Percentiles rank a stretch among this genome's conserved stretches.
phyloP scores from a whole-genome alignment of 2,888 invertebrate species.

The Agonopterix alstromeriana region DNA sequence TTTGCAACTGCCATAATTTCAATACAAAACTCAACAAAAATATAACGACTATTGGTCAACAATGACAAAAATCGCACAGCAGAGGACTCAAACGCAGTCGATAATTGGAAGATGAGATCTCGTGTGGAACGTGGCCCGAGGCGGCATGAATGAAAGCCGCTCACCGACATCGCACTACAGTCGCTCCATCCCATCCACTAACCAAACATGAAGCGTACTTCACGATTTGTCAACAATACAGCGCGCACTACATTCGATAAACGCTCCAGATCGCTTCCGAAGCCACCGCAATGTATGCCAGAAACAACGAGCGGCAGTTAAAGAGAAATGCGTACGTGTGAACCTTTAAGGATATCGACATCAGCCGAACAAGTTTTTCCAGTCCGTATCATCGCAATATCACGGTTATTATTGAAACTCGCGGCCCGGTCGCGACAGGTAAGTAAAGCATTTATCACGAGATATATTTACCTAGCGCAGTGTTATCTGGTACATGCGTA shows the following conservation, averaged over 20 bases:
- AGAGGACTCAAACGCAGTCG: constrained; percentile 48
- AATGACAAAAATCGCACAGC: constrained; percentile 62
- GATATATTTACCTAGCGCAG: constrained; percentile 56
- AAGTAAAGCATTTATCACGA: constrained; percentile 70
- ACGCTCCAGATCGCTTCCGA: not conserved
- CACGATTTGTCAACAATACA: constrained; percentile 23
- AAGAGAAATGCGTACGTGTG: constrained; percentile 31
- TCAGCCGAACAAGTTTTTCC: constrained; percentile 74
- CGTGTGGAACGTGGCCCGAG: constrained; percentile 66
- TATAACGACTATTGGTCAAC: constrained; percentile 46
- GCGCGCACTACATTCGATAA: constrained; percentile 14
- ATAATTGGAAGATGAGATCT: constrained; percentile 75
- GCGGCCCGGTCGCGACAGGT: constrained; percentile 71
- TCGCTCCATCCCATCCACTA: constrained; percentile 31
- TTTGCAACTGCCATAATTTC: no score
- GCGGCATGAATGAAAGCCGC: constrained; percentile 76
- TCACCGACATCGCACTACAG: constrained; percentile 58
- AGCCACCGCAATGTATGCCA: not conserved
- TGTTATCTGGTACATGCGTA: constrained; percentile 37
- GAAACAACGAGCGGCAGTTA: constrained; percentile 11
- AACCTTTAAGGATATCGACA: constrained; percentile 73
- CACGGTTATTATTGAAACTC: constrained; percentile 75
- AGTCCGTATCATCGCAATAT: constrained; percentile 76
- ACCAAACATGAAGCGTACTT: constrained; percentile 29
- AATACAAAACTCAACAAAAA: constrained; percentile 2